Conservation (phyloP, 53 echinoderm and acorn worm species). For the Echinarachnius parma region DNA sequence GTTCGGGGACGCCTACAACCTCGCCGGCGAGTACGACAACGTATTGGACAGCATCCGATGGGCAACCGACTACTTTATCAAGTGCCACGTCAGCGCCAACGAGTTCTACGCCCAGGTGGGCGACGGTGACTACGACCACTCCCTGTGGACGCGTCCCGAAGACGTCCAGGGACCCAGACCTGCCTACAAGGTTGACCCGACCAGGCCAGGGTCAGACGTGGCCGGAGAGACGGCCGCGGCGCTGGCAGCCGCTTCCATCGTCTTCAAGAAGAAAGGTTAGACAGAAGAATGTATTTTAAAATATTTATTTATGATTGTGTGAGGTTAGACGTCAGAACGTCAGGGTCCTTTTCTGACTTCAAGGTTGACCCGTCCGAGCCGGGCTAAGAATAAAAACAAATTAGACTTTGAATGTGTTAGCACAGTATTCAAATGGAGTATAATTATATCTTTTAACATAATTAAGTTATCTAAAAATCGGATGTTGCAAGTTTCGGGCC, state of each 20-base stretch:
- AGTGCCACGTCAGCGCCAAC: conserved; percentile 53
- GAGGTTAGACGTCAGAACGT: no score
- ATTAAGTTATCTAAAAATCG: no score
- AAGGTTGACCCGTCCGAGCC: no score
- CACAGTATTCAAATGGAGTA: no score
- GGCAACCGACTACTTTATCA: conserved; percentile 90
- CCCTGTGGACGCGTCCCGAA: conserved; percentile 74
- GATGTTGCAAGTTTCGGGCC: no score
- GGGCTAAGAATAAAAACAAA: no score
- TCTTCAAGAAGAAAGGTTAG: conserved; percentile 54
- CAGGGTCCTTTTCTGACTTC: no score
- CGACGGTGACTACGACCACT: conserved; percentile 64
- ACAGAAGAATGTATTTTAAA: background rate
- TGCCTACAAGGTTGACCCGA: conserved; percentile 46
- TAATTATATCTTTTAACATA: no score
- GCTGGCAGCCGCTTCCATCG: conserved; percentile 69
- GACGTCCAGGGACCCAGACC: conserved; percentile 63
- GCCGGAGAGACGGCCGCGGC: conserved; percentile 83
- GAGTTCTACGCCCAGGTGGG: conserved; percentile 86
- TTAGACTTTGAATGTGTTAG: no score
- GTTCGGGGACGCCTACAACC: conserved; percentile 56
- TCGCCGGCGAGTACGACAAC: conserved; percentile 54
- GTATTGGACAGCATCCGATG: conserved; percentile 64
- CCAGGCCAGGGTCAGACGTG: conserved; percentile 64
- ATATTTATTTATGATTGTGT: no score